Base-by-base conservation (phyloP, 2,113 vertebrate species). In the Lates calcarifer region DNA sequence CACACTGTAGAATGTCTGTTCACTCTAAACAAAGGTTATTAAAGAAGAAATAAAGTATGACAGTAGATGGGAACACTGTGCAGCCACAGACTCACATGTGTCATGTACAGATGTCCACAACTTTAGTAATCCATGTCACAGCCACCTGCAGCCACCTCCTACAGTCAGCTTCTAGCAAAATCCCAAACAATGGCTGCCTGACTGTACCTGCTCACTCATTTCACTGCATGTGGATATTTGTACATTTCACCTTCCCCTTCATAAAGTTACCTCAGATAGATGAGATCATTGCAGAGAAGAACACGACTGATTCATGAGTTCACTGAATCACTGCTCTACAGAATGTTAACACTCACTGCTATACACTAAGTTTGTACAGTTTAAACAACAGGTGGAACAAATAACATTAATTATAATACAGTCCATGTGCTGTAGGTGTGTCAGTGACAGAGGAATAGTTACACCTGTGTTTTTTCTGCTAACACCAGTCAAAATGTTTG, bases 141-240 rank as follows among this genome's bases (percentile, higher is more conserved):
- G 67, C 84, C 91, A 92, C 91, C 91, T 92, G 91, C 81, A 67
- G 74, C 71, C 82, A 53, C 86, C 79, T 67, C 57, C 70, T 17
- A 26, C 17, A 41, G 24, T 14, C 39, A 37, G 24, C 49, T 3
- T 29, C 43, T 10, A 33, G 39, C 22, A 35, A 45, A 26, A 14
- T 26, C 12, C 3, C 3, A 26, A 73, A 64, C 61, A 67, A 61
- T 26, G 45, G n/a, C 64, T 56, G 56, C 43, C 14, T 63, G 24
- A 5, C 11, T 33, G 14, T 24, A 35, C 56, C 45, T 69, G 61
- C 35, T 56, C 29, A 43, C 24, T 68, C 29, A 77, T 72, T 70
- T 77, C 57, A 68, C 6, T 18, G 45, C 12, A 20, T 26, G 65
- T 63, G n/a, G 24, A 72, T 74, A 28, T 65, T 26, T 55, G 49